Evolutionary conservation across 2,113 vertebrate species (phyloP), one percentile per base, ranked within the genome.

Genomic region (Campylomormyrus numenius): DNA sequence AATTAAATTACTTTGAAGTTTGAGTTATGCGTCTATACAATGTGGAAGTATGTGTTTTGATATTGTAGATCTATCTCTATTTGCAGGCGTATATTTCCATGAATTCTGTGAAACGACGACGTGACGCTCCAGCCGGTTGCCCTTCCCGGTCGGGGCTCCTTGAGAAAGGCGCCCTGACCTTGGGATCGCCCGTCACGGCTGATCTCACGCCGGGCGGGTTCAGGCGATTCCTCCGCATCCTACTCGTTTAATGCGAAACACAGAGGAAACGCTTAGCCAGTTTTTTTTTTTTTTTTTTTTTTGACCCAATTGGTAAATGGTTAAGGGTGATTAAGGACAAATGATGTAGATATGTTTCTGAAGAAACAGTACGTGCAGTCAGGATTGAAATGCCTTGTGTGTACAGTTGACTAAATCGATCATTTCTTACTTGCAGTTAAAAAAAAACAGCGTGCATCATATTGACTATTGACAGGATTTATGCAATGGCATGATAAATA

Each of bases 241-340:
- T 52, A 17, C 48, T 19, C 50, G 85, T 31, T 58, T 31, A 62
- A 89, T 58, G 87, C 50, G 86, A 91, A 90, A 90, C 49, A 87
- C 86, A 88, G 85, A 87, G 46, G 74, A 56, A n/a, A 52, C 77
- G 88, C 74, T 90, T 88, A 87, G 90, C 84, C 90, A 89, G 86
- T 7, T 58, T 8, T 62, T 62, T 62, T 58, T 7, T 58, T 8
- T 62, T 62, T 62, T 58, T 58, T 53, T 42, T 42, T 87, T 53
- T 53, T 53, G 46, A 89, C 88, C 66, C 27, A 91, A 42, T 77
- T 70, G 66, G 49, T 89, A 70, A 85, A 74, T 42, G 87, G 88
- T 53, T n/a, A 46, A 1, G 46, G 88, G 24, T 49, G 62, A 66
- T 62, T 58, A 74, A 88, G 88, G 15, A 77, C 21, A 62, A 39